Percentiles rank a stretch among this genome's conserved stretches.
Evolutionary conservation across 2,113 vertebrate genomes (phyloP).

Genomic region (Cottus gobio): DNA sequence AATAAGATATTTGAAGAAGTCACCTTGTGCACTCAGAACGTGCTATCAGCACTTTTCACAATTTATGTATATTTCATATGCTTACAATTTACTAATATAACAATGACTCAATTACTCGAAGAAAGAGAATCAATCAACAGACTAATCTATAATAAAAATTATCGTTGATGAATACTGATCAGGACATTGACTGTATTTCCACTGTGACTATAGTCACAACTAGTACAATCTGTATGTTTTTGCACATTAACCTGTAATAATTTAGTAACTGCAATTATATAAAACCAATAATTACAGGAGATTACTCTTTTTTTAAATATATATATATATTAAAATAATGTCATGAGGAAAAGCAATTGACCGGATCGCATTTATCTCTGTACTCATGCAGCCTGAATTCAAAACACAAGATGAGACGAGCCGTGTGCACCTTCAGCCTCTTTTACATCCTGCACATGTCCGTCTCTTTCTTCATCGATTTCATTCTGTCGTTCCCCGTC

Average conservation of each 20-base stretch:
- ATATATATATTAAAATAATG: too few relatives aligned
- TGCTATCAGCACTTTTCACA: background rate
- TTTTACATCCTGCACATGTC: constrained; percentile 15
- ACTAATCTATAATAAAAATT: background rate
- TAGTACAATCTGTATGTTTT: background rate
- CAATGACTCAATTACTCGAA: background rate
- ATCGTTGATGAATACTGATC: background rate
- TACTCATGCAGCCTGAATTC: background rate
- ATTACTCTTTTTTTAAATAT: background rate
- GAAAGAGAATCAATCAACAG: background rate
- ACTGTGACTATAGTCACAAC: background rate
- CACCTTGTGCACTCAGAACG: background rate
- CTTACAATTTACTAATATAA: background rate
- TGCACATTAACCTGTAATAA: background rate
- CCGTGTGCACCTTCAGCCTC: background rate
- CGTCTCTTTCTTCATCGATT: constrained; percentile 10
- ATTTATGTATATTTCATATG: background rate
- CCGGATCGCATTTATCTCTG: background rate
- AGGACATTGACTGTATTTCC: background rate
- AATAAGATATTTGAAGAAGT: background rate
- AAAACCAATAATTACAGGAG: background rate
- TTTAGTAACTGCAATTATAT: background rate
- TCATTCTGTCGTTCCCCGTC: background rate
- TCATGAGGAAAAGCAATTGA: background rate
- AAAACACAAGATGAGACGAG: background rate